These are phyloP conservation scores for Tetranychus cinnabarinus DNA, from an alignment of 1,140 invertebrate species.

Conservation along the genomic window DNA sequence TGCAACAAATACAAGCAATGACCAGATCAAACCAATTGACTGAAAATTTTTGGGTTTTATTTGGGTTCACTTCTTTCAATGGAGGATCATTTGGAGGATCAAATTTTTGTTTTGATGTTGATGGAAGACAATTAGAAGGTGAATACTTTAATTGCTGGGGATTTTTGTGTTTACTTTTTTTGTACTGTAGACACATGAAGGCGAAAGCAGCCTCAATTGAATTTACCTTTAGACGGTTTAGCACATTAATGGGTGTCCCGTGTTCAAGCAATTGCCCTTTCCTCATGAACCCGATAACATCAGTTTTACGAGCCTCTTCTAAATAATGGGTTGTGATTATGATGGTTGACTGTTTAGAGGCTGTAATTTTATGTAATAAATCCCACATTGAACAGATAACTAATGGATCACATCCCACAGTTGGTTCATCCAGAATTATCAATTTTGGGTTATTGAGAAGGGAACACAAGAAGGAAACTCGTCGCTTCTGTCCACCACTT, in stretches of 20 bases:
- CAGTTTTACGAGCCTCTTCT: constrained; percentile 21
- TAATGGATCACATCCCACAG: constrained; percentile 70
- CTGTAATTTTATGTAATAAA: constrained; percentile 55
- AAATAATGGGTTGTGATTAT: constrained; percentile 25
- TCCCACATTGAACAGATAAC: constrained; percentile 43
- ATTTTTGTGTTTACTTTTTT: no score
- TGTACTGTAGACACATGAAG: background rate
- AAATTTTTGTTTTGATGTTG: no score
- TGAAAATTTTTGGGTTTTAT: no score
- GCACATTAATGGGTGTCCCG: constrained; percentile 40
- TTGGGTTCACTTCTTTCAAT: no score
- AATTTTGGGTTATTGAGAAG: constrained; percentile 76
- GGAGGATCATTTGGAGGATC: no score
- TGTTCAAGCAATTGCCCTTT: constrained; percentile 40
- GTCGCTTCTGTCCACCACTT: constrained; percentile 71
- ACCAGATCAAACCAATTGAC: no score
- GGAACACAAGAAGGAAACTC: constrained; percentile 73
- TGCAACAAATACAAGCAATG: no score
- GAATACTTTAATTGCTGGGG: no score
- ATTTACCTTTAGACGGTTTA: background rate
- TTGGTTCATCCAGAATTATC: constrained; percentile 83
- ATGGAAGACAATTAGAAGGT: no score
- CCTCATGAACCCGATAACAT: constrained; percentile 26
- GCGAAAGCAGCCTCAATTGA: background rate
- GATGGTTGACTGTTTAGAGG: constrained; percentile 28